These are phyloP conservation scores for Cottoperca gobio DNA, from an alignment of 2,797 vertebrate species.

Conservation along the genomic window DNA sequence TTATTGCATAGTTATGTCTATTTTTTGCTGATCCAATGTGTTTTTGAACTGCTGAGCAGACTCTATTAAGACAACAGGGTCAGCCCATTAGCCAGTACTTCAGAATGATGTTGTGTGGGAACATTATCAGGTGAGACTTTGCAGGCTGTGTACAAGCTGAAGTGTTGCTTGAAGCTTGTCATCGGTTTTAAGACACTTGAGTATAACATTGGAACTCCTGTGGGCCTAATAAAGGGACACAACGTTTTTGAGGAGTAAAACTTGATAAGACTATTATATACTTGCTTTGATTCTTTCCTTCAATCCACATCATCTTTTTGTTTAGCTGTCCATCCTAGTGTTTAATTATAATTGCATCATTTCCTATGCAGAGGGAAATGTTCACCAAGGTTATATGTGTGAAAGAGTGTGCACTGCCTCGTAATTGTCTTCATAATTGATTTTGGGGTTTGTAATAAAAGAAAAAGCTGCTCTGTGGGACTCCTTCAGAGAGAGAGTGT, in stretches of 20 bases:
- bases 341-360: conserved; percentile 17
- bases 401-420: background rate
- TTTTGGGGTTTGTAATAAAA: conserved; percentile 17
- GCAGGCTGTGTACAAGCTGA: conserved; percentile 30
- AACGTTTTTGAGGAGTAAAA: conserved; percentile 14
- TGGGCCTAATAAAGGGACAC: background rate
- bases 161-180: conserved; percentile 34
- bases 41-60: conserved; percentile 73
- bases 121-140: conserved; percentile 54
- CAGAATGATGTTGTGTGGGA: conserved; percentile 64
- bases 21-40: conserved; percentile 70
- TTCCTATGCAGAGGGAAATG: conserved; percentile 22
- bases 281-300: background rate
- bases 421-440: conserved; percentile 42
- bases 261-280: conserved; percentile 6
- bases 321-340: conserved; percentile 3
- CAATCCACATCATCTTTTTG: background rate
- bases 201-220: conserved; percentile 12
- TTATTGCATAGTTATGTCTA: conserved; percentile 59
- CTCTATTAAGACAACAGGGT: conserved; percentile 68
- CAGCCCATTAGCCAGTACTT: conserved; percentile 65
- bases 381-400: conserved; percentile 8
- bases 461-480: conserved; percentile 18
- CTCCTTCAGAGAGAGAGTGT: conserved; percentile 16
- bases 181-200: conserved; percentile 18